A percentile compares a stretch with the other conserved stretches of the same genome.
phyloP scores from a whole-genome alignment of 2,113 vertebrate genomes.

The Colaptes auratus region DNA sequence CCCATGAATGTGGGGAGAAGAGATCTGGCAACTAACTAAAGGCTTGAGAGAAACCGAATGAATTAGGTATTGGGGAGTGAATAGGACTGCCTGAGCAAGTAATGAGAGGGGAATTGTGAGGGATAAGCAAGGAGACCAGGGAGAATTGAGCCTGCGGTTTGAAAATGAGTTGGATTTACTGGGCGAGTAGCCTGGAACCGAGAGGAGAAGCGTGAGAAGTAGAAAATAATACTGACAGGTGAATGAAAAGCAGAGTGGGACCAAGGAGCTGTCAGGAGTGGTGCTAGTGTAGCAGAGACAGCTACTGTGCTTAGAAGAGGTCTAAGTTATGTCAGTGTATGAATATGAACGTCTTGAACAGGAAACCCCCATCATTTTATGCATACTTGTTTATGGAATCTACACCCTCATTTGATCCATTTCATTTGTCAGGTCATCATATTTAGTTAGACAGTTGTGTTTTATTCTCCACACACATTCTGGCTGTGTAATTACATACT shows the following conservation, averaged over 20 bases:
- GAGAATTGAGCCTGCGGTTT: background rate
- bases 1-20: background rate
- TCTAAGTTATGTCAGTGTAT: background rate
- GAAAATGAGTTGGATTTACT: background rate
- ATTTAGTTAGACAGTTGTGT: background rate
- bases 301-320: background rate
- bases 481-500: background rate
- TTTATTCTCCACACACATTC: background rate
- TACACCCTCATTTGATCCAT: background rate
- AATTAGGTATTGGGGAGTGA: background rate
- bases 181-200: background rate
- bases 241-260: background rate
- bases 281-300: background rate
- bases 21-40: background rate
- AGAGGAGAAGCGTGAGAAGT: background rate
- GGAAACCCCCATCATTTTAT: background rate
- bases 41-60: background rate
- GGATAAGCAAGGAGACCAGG: background rate
- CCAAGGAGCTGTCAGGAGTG: background rate
- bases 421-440: background rate
- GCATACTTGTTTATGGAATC: background rate
- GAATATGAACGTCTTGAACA: background rate
- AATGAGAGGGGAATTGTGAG: background rate
- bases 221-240: background rate
- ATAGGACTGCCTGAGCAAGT: background rate